These are phyloP conservation scores for Ateles fusciceps DNA, from an alignment of 2,797 vertebrate species.

Conservation along the genomic window DNA sequence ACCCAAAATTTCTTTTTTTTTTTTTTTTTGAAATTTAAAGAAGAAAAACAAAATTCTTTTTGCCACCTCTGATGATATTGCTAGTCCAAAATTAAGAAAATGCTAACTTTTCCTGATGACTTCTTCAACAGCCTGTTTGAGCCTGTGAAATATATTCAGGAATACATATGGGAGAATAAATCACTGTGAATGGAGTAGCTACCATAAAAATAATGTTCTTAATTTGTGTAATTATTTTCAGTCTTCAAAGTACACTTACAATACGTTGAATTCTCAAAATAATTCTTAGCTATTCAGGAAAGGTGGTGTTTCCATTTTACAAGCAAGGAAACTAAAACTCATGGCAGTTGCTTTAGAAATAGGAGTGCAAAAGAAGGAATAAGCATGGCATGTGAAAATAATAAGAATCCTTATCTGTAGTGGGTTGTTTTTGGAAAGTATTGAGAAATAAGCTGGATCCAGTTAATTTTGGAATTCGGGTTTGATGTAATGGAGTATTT, in stretches of 20 bases:
- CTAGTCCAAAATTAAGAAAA: conserved; percentile 1
- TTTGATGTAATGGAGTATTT: conserved; percentile 4
- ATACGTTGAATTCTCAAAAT: not conserved
- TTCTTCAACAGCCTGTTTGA: not conserved
- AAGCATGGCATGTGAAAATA: not conserved
- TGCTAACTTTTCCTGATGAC: not conserved
- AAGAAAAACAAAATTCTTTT: not conserved
- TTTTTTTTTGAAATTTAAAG: too few relatives aligned
- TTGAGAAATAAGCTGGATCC: not conserved
- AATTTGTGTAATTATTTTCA: not conserved
- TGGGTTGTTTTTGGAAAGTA: not conserved
- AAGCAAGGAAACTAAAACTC: not conserved
- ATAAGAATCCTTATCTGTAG: not conserved
- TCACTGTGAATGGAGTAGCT: not conserved
- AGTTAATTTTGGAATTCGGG: not conserved
- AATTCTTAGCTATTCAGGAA: not conserved
- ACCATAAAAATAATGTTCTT: not conserved
- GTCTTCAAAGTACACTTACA: not conserved
- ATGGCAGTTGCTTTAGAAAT: not conserved
- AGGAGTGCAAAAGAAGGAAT: not conserved
- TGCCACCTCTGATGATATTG: not conserved
- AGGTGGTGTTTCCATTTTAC: not conserved
- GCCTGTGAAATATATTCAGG: not conserved
- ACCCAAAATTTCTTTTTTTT: not conserved
- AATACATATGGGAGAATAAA: not conserved